Conservation (phyloP, 2,888 invertebrate species). For the Dichetophora obliterata region DNA sequence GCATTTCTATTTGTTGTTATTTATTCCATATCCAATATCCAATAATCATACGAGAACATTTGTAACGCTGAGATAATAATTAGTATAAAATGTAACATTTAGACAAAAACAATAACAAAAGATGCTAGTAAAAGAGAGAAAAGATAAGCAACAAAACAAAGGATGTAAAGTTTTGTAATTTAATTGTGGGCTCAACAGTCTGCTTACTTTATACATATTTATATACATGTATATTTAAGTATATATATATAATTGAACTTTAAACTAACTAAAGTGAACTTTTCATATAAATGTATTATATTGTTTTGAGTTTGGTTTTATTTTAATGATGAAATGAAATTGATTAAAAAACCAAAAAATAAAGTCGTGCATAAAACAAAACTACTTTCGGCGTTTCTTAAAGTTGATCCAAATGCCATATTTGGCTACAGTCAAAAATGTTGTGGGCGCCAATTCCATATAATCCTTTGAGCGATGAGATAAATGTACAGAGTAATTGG, state of each 20-base stretch:
- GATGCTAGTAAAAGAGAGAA: neutral
- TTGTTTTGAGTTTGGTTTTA: neutral
- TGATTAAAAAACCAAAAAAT: conserved; percentile 2
- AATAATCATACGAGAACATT: neutral
- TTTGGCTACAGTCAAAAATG: conserved; percentile 56
- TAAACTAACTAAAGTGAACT: neutral
- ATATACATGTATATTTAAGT: conserved; percentile 2
- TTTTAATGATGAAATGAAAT: too few species aligned
- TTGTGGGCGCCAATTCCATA: conserved; percentile 53
- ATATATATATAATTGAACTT: neutral
- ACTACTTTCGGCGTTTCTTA: conserved; percentile 35
- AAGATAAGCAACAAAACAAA: neutral
- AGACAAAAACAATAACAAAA: neutral
- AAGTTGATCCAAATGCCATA: conserved; percentile 59
- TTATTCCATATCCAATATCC: neutral
- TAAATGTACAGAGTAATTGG: conserved; percentile 52
- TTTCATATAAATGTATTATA: conserved; percentile 1
- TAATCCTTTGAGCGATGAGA: conserved; percentile 24
- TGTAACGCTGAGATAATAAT: conserved; percentile 15
- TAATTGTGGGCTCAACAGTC: neutral
- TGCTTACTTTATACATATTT: conserved; percentile 8
- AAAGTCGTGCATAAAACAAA: conserved; percentile 17
- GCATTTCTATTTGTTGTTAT: neutral
- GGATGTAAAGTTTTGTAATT: too few species aligned
- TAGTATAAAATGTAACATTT: neutral